Evolutionary conservation across 2,797 vertebrate genomes (phyloP).

Genomic region (Avahi laniger): DNA sequence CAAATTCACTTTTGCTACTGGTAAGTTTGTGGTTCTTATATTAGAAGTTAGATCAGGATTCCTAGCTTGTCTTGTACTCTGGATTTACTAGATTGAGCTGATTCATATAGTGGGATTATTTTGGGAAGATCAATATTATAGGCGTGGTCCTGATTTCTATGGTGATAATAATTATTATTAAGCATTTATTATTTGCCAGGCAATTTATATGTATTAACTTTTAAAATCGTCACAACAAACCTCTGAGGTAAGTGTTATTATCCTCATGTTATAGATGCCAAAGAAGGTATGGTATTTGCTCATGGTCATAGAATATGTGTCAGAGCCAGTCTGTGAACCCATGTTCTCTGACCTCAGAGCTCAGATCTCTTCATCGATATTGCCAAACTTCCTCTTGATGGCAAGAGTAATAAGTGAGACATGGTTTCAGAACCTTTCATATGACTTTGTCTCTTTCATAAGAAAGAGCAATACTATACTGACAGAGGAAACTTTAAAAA

Average conservation of each 20-base stretch:
- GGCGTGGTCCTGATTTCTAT: background rate
- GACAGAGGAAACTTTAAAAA: background rate
- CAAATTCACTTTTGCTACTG: background rate
- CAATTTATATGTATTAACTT: background rate
- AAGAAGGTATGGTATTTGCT: background rate
- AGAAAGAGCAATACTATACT: background rate
- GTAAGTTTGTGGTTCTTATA: background rate
- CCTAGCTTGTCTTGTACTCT: background rate
- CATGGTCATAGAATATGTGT: background rate
- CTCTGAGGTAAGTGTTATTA: background rate
- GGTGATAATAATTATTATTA: background rate
- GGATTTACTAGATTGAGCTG: background rate
- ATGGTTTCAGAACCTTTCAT: background rate
- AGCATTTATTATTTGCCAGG: background rate
- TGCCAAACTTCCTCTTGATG: background rate
- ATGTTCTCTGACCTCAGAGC: background rate
- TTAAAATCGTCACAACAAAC: background rate
- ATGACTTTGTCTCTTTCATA: background rate
- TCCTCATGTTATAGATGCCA: background rate
- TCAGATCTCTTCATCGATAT: background rate
- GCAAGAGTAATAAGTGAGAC: background rate
- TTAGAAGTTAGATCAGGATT: conserved; percentile 4
- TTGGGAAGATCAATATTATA: background rate
- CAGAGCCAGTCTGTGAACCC: background rate
- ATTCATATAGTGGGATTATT: background rate